Conservation (phyloP, 2,113 vertebrate genomes). For the Jaculus jaculus region DNA sequence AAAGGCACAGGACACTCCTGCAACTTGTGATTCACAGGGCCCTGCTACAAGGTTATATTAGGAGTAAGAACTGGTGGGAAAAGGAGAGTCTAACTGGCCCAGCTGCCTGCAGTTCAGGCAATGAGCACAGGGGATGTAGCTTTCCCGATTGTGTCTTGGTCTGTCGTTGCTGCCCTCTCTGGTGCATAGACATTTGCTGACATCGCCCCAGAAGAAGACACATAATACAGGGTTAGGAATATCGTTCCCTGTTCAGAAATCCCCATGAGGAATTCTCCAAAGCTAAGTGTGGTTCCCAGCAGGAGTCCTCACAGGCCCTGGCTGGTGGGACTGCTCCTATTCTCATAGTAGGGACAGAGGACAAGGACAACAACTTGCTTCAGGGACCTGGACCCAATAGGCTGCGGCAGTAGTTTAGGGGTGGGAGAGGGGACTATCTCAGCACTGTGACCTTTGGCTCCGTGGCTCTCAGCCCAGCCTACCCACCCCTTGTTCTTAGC, state of each 20-base stretch:
- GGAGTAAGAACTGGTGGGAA: no score
- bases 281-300: neutral
- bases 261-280: neutral
- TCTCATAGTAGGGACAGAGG: neutral
- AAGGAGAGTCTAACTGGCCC: no score
- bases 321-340: neutral
- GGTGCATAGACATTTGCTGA: no score
- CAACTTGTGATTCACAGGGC: no score
- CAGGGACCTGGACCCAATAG: neutral
- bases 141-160: no score
- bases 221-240: neutral
- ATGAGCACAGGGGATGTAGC: no score
- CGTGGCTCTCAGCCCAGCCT: neutral
- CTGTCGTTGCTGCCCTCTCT: no score
- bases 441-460: neutral
- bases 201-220: no score
- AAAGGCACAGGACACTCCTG: no score
- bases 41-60: no score
- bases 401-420: rapidly evolving
- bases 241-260: neutral
- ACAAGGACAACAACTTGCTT: neutral
- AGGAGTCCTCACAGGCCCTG: neutral
- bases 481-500: rapidly evolving
- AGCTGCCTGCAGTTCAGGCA: no score
- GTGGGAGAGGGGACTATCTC: no score